Conservation (phyloP, 2,113 vertebrate genomes). For the Vulpes ferrilata region DNA sequence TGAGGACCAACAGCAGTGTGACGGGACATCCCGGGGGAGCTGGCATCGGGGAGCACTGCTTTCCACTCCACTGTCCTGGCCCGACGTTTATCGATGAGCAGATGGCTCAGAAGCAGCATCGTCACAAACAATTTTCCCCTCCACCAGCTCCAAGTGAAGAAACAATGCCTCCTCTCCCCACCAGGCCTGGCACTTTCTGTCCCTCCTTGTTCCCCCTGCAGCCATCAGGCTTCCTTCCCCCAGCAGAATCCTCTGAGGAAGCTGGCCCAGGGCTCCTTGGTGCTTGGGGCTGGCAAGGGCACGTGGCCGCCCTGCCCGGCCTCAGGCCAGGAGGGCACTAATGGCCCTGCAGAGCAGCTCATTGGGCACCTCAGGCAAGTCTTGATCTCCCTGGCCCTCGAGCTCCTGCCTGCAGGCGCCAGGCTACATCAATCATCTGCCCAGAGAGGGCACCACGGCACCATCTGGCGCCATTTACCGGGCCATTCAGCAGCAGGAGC, state of each 20-base stretch:
- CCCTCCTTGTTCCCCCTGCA: not conserved
- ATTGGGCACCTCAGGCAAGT: constrained; percentile 39
- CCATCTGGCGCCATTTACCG: constrained; percentile 90
- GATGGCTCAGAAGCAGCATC: constrained; percentile 76
- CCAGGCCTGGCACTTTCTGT: constrained; percentile 48
- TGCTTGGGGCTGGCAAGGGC: not conserved
- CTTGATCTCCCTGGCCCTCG: constrained; percentile 74
- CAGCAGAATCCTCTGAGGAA: not conserved
- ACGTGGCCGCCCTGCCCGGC: not conserved
- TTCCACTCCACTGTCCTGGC: constrained; percentile 43
- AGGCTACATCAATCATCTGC: constrained; percentile 90
- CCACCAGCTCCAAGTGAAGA: constrained; percentile 80
- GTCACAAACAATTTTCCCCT: constrained; percentile 85
- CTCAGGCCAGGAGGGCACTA: not conserved
- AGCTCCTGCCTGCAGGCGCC: constrained; percentile 27
- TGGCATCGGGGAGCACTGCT: not conserved
- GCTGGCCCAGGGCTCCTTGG: not conserved
- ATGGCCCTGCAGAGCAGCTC: not conserved
- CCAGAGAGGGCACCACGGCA: constrained; percentile 84
- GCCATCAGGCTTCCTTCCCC: not conserved
- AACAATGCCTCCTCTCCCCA: constrained; percentile 64
- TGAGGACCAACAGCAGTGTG: not conserved
- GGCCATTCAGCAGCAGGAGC: constrained; percentile 88
- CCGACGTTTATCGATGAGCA: constrained; percentile 74
- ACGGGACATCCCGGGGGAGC: not conserved